Evolutionary conservation across 2,888 invertebrate species (phyloP), one percentile per base, ranked within the genome.

Genomic region (Diachrysia chrysitis): DNA sequence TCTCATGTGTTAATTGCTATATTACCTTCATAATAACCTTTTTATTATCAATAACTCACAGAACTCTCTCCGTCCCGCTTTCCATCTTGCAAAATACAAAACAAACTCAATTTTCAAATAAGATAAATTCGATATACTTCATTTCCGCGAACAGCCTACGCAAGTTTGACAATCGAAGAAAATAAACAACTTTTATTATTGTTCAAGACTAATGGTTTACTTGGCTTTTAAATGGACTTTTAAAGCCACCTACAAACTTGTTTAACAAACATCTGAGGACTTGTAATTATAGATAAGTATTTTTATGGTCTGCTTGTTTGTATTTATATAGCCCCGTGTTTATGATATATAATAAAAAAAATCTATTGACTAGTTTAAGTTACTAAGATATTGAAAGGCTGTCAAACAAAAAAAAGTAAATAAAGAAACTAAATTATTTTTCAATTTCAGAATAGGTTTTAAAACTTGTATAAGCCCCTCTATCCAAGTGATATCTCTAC

Each of bases 151-250:
- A 59, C 17, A n/a, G 14, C 59, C 29, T 16, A 46, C 35, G 9
- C 10, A 35, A 74, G 35, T 68, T 37, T 53, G 35, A 23, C 48
- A n/a, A 48, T 70, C 58, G 55, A 23, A 64, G 61, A 32, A 53
- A 37, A 55, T 62, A n/a, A 62, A 46, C 35, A 70, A 58, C 10
- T 37, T n/a, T 46, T 61, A 9, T 61, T 69, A 42, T 64, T 75
- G 48, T 63, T 55, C 17, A 16, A 48, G 51, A 21, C n/a, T 58
- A 53, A n/a, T 37, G 32, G 14, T 73, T 66, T 25, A 7, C 7
- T 12, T 25, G 5, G 60, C 37, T 58, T 71, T 25, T 21, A n/a
- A 7, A 6, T 16, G n/a, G 59, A 42, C 61, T 61, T 17, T 54
- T 73, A 35, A 51, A 58, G 21, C n/a, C 14, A 1, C 32, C 19